Evolutionary conservation across 2,113 vertebrate genomes (phyloP), one percentile per base, ranked within the genome.

Genomic region (Gasterosteus aculeatus): DNA sequence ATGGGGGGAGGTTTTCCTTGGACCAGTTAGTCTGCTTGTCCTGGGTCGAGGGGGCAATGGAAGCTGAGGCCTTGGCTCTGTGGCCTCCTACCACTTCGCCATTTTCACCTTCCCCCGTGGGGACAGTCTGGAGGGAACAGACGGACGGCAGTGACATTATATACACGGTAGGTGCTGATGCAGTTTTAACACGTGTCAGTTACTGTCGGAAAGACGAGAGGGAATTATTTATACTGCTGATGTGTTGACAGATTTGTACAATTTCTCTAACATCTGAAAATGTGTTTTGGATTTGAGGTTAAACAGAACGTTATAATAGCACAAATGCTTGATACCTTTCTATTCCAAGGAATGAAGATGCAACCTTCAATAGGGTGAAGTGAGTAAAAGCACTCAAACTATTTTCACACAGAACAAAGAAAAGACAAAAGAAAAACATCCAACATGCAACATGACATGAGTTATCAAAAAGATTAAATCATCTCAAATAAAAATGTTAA

Each of bases 11-110:
- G 85, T 97, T 87, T 82, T 88, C 96, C 94, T 97, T 98, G 87
- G 94, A 97, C 97, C 97, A 97, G 94, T 96, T 98, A 73, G 96
- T 98, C 93, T 99, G 96, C 87, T 98, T 99, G 93, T 98, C 96
- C 91, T 96, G 96, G 72, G 96, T 95, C 33, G 95, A 95, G 84
- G 97, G 94, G 68, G 95, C 92, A 89, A 95, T 96, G 82, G 95
- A 95, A 85, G 91, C 95, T 85, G 96, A 96, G 84, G 96, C 95
- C 93, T 98, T 99, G 33, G 95, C 94, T 93, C 96, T 95, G 89
- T 96, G 96, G 77, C 94, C 95, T 93, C 95, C 93, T 26, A 71
- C 19, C 90, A 94, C 93, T 87, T 96, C 95, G 88, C 95, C 93
- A 80, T 91, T 92, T 82, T 97, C 97, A 72, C 94, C 94, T 79